These are phyloP conservation scores for Toxotes jaculatrix DNA, from an alignment of 2,113 vertebrate species.

Conservation along the genomic window DNA sequence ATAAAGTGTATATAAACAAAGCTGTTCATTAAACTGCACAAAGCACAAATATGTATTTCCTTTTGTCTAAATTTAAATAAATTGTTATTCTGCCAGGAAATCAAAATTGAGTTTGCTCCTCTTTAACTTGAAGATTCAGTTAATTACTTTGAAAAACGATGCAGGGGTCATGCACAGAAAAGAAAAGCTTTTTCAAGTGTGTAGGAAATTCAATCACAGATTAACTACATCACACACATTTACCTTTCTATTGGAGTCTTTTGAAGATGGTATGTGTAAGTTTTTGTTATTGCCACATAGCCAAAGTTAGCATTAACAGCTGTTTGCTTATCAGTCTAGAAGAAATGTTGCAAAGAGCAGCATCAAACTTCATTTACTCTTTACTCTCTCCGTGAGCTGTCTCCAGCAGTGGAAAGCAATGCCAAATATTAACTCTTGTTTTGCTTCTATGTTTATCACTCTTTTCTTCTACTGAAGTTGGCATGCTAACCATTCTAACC, in stretches of 20 bases:
- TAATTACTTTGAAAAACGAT: neutral
- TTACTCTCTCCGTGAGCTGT: no score
- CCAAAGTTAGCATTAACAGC: no score
- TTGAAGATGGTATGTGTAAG: no score
- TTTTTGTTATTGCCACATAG: no score
- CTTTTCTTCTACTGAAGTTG: no score
- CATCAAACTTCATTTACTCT: no score
- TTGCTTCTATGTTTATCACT: no score
- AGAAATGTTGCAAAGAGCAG: no score
- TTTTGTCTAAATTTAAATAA: constrained; percentile 85
- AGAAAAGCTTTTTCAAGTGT: constrained; percentile 1
- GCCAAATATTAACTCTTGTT: no score
- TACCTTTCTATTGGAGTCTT: constrained; percentile 60
- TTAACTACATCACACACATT: constrained; percentile 45
- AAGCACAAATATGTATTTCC: constrained; percentile 86
- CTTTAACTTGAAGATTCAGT: constrained; percentile 20
- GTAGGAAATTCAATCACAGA: constrained; percentile 46
- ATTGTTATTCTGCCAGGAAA: constrained; percentile 85
- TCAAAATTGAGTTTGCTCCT: constrained; percentile 37
- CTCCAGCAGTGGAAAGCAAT: no score
- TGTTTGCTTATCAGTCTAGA: no score
- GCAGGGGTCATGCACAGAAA: neutral
- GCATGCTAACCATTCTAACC: no score
- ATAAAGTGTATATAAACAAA: constrained; percentile 83
- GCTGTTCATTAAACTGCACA: constrained; percentile 80